Percentiles rank a stretch among this genome's conserved stretches.
Evolutionary conservation across 2,888 invertebrate genomes (phyloP).

Genomic region (Agriopis leucophaearia): DNA sequence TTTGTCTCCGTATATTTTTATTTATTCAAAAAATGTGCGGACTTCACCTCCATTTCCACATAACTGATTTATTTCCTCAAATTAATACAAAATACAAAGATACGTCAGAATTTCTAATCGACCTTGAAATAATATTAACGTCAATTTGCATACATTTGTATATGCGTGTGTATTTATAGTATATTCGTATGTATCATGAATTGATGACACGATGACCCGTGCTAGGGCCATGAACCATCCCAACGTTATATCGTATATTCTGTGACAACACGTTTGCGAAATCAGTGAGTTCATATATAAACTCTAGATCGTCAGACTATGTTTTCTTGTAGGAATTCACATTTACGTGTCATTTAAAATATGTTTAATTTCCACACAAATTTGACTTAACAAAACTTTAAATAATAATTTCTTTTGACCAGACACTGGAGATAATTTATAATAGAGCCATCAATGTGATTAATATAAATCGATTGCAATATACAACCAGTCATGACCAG

Average conservation of each 20-base stretch:
- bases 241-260: background rate
- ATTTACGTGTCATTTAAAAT: background rate
- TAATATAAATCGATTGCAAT: slow-evolving; percentile 19
- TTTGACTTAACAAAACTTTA: no score
- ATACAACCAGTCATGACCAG: slow-evolving; percentile 10
- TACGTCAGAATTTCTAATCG: slow-evolving; percentile 27
- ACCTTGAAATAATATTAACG: slow-evolving; percentile 35
- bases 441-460: background rate
- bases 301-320: background rate
- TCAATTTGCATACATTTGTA: slow-evolving; percentile 34
- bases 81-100: slow-evolving; percentile 1
- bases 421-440: background rate
- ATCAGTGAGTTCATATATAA: slow-evolving; percentile 14
- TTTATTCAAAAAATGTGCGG: no score
- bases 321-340: background rate
- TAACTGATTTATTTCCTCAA: background rate
- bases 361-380: no score
- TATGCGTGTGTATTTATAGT: slow-evolving; percentile 10
- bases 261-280: slow-evolving; percentile 27
- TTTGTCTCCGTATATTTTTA: background rate
- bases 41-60: background rate
- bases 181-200: slow-evolving; percentile 24
- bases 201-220: slow-evolving; percentile 34
- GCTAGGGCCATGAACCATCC: slow-evolving; percentile 27
- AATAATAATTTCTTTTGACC: background rate